Evolutionary conservation across 2,797 vertebrate genomes (phyloP), one percentile per base, ranked within the genome.

Genomic region (Spheniscus humboldti): DNA sequence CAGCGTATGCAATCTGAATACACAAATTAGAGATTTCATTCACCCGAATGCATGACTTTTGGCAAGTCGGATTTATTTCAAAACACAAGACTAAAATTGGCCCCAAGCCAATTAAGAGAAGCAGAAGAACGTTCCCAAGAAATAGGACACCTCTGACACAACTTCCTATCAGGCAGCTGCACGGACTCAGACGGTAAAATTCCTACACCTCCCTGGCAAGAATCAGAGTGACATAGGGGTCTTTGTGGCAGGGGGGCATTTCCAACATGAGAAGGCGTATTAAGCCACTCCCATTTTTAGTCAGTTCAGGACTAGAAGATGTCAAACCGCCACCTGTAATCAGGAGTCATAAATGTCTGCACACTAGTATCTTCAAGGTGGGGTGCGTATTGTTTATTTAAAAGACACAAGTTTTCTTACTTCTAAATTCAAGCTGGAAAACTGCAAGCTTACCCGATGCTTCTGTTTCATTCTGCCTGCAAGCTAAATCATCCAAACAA

Each of bases 401-500:
- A 31, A 75, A 72, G n/a, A 55, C 30, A 41, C 2, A 18, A 1
- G 15, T 13, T 23, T 24, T 22, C 78, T 57, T 15, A 27, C 8
- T 23, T 30, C 68, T 28, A 39, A 60, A 69, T 25, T 66, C 37
- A 35, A 60, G 11, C 31, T 50, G 25, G 22, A 79, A 81, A 96
- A 37, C 12, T 17, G 23, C 80, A 88, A 39, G 43, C 77, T 97
- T 94, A 99, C 99, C 99, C 37, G 98, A 99, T 60, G 99, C 98
- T 45, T 99, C 99, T 33, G 99, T 94, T 97, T 99, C 99, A 96
- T 98, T 99, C 94, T 99, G 99, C 97, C 97, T 99, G 94, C 98
- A 99, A 59, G 99, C 99, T 15, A 99, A 96, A 93, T 99, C 99
- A 91, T 99, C 57, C 57, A 59, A 59, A 95, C 99, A 99, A 28